These are phyloP conservation scores for Rutilus rutilus DNA, from an alignment of 2,113 vertebrate species.

Conservation along the genomic window DNA sequence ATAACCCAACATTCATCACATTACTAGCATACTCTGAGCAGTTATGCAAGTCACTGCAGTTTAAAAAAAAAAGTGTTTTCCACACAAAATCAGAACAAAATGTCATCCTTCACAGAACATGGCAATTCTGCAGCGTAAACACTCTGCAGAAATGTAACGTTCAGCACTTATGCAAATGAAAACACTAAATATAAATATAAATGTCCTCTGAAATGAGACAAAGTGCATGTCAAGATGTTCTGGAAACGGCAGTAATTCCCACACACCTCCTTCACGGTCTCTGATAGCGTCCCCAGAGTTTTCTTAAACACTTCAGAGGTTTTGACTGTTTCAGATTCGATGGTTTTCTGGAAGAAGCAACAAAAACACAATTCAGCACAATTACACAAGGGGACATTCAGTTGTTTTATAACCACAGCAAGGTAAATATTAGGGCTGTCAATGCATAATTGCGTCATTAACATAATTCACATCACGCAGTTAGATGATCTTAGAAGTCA, in stretches of 20 bases:
- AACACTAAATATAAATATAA: not conserved
- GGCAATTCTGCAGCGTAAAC: not conserved
- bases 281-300: constrained; percentile 86
- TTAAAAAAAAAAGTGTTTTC: not conserved
- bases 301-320: constrained; percentile 91
- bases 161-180: not conserved
- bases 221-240: not conserved
- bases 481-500: no score
- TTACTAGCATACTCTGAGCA: not conserved
- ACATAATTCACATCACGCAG: no score
- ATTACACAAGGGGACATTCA: not conserved
- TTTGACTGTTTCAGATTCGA: constrained; percentile 92
- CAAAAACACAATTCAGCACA: not conserved
- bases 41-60: not conserved
- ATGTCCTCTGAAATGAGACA: not conserved
- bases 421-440: no score
- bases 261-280: constrained; percentile 90
- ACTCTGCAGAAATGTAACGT: not conserved
- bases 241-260: not conserved
- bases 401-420: no score
- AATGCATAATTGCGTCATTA: no score
- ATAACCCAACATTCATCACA: not conserved
- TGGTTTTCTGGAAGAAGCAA: constrained; percentile 82
- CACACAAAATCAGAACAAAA: not conserved
- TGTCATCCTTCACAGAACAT: not conserved